Conservation (phyloP, 2,113 vertebrate species). For the Lepus timidus region DNA sequence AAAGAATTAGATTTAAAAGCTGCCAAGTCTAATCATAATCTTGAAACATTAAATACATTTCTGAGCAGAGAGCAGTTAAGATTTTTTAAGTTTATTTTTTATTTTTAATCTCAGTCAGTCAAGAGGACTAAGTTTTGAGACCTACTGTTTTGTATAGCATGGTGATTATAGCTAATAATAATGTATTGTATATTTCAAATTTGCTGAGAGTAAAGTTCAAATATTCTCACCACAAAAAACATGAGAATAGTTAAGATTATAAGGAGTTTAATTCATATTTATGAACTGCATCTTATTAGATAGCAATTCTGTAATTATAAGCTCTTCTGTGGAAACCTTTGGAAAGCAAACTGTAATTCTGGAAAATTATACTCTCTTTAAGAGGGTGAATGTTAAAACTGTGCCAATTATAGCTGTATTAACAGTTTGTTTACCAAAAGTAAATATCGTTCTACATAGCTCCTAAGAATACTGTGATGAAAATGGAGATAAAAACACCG, state of each 20-base stretch:
- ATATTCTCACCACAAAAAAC: neutral
- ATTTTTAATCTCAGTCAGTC: neutral
- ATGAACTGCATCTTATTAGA: slow-evolving; percentile 31
- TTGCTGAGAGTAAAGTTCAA: neutral
- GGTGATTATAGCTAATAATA: neutral
- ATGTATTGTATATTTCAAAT: neutral
- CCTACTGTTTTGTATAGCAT: neutral
- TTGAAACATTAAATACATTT: slow-evolving; percentile 42
- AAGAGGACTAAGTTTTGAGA: neutral
- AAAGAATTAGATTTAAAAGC: slow-evolving; percentile 32
- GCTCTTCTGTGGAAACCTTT: slow-evolving; percentile 40
- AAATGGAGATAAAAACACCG: neutral
- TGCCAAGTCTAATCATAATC: slow-evolving; percentile 13
- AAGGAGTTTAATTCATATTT: slow-evolving; percentile 53
- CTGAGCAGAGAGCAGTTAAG: neutral
- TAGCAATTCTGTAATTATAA: slow-evolving; percentile 50
- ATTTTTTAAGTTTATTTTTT: slow-evolving; percentile 5
- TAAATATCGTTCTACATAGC: slow-evolving; percentile 21
- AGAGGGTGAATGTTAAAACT: slow-evolving; percentile 27
- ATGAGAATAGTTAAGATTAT: slow-evolving; percentile 42
- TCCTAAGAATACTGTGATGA: slow-evolving; percentile 15
- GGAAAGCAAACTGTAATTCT: slow-evolving; percentile 52
- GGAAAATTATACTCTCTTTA: slow-evolving; percentile 34
- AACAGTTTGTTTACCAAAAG: slow-evolving; percentile 51
- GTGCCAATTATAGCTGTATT: slow-evolving; percentile 37